A percentile compares a stretch with the other conserved stretches of the same genome.
These are phyloP conservation scores for Thera obeliscata DNA, from an alignment of 2,888 invertebrate genomes.

Conservation along the genomic window DNA sequence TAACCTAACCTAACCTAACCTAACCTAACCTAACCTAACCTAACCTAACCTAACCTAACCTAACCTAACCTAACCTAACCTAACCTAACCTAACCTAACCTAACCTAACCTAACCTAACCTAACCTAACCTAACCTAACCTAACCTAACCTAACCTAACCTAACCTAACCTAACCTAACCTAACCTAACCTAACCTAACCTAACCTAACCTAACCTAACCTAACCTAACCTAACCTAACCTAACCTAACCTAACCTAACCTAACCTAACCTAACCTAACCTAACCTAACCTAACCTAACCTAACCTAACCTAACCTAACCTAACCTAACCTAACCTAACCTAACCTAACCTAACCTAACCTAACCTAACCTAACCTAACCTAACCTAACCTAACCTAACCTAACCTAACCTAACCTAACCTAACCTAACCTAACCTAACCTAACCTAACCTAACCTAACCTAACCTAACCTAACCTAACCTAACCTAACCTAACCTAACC, in stretches of 20 bases:
- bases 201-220: constrained; percentile 1
- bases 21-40: constrained; percentile 1
- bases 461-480: constrained; percentile 9
- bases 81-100: not conserved
- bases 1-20: constrained; percentile 36
- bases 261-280: constrained; percentile 30
- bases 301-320: constrained; percentile 39
- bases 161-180: constrained; percentile 13
- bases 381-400: constrained; percentile 15
- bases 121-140: constrained; percentile 32
- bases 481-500: constrained; percentile 27
- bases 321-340: constrained; percentile 24
- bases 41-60: constrained; percentile 25
- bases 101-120: constrained; percentile 16
- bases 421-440: constrained; percentile 31
- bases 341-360: constrained; percentile 19
- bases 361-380: constrained; percentile 1
- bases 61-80: constrained; percentile 29
- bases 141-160: constrained; percentile 31
- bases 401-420: constrained; percentile 21
- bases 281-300: constrained; percentile 18
- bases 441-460: constrained; percentile 10
- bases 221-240: constrained; percentile 12
- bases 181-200: constrained; percentile 20
- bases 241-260: constrained; percentile 7